Evolutionary conservation across 2,888 invertebrate species (phyloP).

Genomic region (Sphaeridia pumilis): DNA sequence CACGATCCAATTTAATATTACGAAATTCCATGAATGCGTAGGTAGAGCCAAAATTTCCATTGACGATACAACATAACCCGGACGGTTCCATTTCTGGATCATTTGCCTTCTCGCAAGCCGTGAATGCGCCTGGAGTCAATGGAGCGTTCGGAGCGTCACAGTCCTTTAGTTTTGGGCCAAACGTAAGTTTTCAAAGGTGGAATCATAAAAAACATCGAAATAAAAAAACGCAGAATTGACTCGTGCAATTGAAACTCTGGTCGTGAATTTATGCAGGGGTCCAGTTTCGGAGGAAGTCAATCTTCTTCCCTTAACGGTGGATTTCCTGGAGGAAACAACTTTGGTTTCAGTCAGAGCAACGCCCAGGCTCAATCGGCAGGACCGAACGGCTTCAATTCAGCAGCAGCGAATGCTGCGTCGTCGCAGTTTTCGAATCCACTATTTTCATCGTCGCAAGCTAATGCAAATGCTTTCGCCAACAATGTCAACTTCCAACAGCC

Average conservation of each 20-base stretch:
- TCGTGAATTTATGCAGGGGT: slow-evolving; percentile 9
- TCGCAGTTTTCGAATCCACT: slow-evolving; percentile 13
- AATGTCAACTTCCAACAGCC: slow-evolving; percentile 9
- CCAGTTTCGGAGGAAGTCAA: slow-evolving; percentile 14
- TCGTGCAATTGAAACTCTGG: no score
- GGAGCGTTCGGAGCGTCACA: slow-evolving; percentile 17
- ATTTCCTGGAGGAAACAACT: slow-evolving; percentile 12
- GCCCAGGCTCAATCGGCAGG: slow-evolving; percentile 1
- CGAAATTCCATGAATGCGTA: no score
- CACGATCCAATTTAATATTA: no score
- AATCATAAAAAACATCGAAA: no score
- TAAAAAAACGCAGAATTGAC: no score
- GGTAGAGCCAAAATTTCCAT: not conserved
- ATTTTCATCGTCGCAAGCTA: slow-evolving; percentile 13
- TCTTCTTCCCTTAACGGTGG: slow-evolving; percentile 15
- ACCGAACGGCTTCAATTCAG: slow-evolving; percentile 10
- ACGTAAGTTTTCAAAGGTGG: slow-evolving; percentile 8
- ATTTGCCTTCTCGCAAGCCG: slow-evolving; percentile 14
- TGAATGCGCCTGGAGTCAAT: slow-evolving; percentile 8
- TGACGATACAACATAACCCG: slow-evolving; percentile 8
- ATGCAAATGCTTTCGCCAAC: slow-evolving; percentile 20
- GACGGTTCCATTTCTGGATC: slow-evolving; percentile 16
- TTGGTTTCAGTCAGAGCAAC: slow-evolving; percentile 17
- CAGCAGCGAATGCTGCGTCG: slow-evolving; percentile 14
- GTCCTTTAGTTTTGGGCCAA: slow-evolving; percentile 15